phyloP scores from a whole-genome alignment of 2,797 vertebrate genomes.

The Ibycter americanus region DNA sequence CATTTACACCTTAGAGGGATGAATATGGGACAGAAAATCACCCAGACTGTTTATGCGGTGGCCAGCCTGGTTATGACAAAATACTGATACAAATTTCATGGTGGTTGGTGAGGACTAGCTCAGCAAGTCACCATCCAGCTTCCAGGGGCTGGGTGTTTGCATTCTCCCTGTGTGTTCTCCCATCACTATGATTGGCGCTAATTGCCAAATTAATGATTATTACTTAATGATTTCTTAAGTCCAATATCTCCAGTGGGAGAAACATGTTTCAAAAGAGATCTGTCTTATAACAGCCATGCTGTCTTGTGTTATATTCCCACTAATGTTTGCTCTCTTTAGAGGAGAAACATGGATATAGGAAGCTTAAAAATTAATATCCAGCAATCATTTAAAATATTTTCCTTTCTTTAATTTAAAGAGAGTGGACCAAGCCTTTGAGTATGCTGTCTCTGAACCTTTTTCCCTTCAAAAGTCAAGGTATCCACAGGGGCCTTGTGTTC shows the following conservation, averaged over 20 bases:
- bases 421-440: slow-evolving; percentile 82
- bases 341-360: not conserved
- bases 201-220: not conserved
- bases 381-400: not conserved
- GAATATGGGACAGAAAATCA: not conserved
- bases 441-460: slow-evolving; percentile 82
- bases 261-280: not conserved
- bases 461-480: slow-evolving; percentile 68
- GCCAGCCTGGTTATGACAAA: not conserved
- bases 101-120: not conserved
- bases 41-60: not conserved
- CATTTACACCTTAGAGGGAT: not conserved
- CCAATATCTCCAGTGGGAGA: not conserved
- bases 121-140: not conserved
- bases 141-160: not conserved
- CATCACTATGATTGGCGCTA: not conserved
- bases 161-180: not conserved
- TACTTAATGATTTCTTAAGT: not conserved
- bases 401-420: slow-evolving; percentile 71
- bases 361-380: not conserved
- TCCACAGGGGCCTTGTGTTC: not conserved
- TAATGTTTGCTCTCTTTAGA: not conserved
- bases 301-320: not conserved
- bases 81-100: not conserved
- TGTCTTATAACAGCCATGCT: not conserved